Base-by-base conservation (phyloP, 2,888 invertebrate genomes). In the Cheilosia variabilis region DNA sequence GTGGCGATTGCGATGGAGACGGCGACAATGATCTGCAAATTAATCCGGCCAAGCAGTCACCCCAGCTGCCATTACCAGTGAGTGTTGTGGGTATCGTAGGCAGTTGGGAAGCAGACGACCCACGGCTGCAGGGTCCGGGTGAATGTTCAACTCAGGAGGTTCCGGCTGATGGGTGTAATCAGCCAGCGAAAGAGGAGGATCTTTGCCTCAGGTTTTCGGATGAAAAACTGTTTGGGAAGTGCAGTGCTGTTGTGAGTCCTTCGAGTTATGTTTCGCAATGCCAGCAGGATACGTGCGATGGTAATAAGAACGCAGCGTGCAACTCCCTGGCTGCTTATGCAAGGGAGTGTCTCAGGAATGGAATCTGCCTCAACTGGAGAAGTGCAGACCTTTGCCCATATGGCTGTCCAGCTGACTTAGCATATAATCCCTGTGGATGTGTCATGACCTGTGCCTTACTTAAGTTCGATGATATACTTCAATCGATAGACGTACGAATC, bases 361-460 rank as follows among this genome's bases (percentile, higher is more conserved):
- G 95, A 10, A 93, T 97, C 15, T 97, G 97, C 89, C 92, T 96
- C 0, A 93, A 95, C 88, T 97, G 97, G 96, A 93, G 96, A 69
- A 92, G 92, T 0, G 93, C 92, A 0, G 90, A 93, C 1, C 90
- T 95, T 0, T 97, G 97, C 89, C 95, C 96, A 0, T 94, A 94
- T 83, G 91, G 93, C 0, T 97, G 93, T 24, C 89, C 90, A 31
- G 90, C 92, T 89, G 90, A 91, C 84, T 89, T 90, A 88, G 58
- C 73, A 5, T 92, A 92, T 75, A 87, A 91, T 17, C 83, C 91
- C 0, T 92, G 92, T 50, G 91, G 91, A 13, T 92, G 92, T 75
- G 88, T 90, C 22, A 90, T 90, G 68, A 91, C 91, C 3, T 92
- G 92, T 37, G 37, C 37, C 37, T 4, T 13, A 13, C 37, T 13